Evolutionary conservation across 2,113 vertebrate genomes (phyloP).

Genomic region (Ameiurus melas): DNA sequence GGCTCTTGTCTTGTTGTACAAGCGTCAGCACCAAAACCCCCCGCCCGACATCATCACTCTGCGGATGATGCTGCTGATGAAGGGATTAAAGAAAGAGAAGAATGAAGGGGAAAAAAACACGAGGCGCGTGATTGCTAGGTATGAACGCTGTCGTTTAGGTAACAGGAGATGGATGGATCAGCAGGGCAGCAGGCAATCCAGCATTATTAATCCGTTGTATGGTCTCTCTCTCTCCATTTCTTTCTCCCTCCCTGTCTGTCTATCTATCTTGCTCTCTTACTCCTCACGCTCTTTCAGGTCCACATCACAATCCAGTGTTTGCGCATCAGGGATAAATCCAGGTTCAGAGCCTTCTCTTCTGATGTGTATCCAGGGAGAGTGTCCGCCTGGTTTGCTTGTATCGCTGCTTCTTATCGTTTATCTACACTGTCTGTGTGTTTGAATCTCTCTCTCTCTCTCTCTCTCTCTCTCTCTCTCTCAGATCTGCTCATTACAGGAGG

Average conservation of each 20-base stretch:
- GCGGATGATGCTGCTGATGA: constrained; percentile 23
- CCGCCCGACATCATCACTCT: constrained; percentile 41
- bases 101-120: constrained; percentile 26
- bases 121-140: constrained; percentile 13
- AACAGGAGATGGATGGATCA: constrained; percentile 15
- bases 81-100: constrained; percentile 21
- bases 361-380: constrained; percentile 9
- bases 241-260: constrained; percentile 10
- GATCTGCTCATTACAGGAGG: constrained; percentile 67
- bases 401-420: constrained; percentile 39
- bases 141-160: neutral
- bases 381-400: constrained; percentile 24
- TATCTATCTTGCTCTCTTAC: constrained; percentile 18
- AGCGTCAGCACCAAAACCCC: constrained; percentile 31
- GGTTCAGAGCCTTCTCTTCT: constrained; percentile 14
- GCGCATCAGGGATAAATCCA: constrained; percentile 39
- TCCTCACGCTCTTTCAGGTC: constrained; percentile 43
- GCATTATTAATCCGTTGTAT: constrained; percentile 44
- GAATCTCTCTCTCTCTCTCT: constrained; percentile 50
- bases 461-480: constrained; percentile 60
- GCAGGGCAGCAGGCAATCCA: constrained; percentile 46
- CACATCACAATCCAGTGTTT: constrained; percentile 42
- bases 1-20: constrained; percentile 4
- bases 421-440: constrained; percentile 35
- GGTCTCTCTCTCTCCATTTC: constrained; percentile 17